Percentiles rank a stretch among this genome's conserved stretches.
Conservation (phyloP, 2,797 vertebrate genomes). For the Darevskia nairensis region DNA sequence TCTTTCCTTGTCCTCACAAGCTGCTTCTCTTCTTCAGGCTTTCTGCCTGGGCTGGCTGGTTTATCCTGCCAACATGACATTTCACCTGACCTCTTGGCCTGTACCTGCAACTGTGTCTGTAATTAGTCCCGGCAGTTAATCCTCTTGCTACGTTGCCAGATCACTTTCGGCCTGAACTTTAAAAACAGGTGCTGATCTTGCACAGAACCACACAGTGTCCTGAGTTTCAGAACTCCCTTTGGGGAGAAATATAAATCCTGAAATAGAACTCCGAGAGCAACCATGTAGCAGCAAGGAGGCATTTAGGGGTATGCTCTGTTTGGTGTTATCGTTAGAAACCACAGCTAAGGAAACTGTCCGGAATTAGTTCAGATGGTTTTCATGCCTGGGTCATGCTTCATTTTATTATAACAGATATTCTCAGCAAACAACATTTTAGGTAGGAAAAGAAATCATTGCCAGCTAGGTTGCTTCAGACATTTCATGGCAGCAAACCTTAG, state of each 20-base stretch:
- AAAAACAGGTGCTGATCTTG: not conserved
- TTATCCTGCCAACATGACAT: conserved; percentile 10
- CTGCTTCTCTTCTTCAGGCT: not conserved
- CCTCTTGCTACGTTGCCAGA: not conserved
- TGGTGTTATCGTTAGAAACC: not conserved
- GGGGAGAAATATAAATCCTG: not conserved
- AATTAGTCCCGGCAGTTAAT: conserved; percentile 12
- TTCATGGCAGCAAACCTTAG: not conserved
- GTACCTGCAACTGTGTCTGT: not conserved
- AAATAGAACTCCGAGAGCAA: not conserved
- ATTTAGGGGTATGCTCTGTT: not conserved
- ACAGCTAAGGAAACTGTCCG: not conserved
- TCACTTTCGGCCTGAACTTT: not conserved
- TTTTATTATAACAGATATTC: not conserved
- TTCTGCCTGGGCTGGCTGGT: not conserved
- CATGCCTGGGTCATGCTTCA: not conserved
- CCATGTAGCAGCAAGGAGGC: no score
- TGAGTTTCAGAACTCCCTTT: not conserved
- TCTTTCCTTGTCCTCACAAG: not conserved
- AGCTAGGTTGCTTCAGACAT: not conserved
- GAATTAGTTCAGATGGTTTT: not conserved
- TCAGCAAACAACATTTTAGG: not conserved
- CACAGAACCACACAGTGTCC: not conserved
- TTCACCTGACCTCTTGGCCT: conserved; percentile 14
- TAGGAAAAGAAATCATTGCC: not conserved